A percentile compares a stretch with the other conserved stretches of the same genome.
phyloP scores from a whole-genome alignment of 2,888 invertebrate genomes.

The Tachina grossa region DNA sequence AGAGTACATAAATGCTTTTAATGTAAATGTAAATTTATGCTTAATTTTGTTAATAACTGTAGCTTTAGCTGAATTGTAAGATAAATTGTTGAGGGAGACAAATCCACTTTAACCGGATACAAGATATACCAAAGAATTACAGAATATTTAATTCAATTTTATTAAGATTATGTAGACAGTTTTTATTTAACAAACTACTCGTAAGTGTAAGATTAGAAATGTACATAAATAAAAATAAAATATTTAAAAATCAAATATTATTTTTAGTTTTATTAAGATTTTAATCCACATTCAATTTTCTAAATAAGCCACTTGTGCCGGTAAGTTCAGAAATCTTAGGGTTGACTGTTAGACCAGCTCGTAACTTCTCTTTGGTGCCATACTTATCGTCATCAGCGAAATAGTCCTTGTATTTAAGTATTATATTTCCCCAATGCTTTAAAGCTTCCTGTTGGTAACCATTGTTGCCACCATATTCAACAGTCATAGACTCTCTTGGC shows the following conservation, averaged over 20 bases:
- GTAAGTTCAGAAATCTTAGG: slow-evolving; percentile 74
- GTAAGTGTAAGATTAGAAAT: slow-evolving; percentile 42
- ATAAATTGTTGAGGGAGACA: slow-evolving; percentile 34
- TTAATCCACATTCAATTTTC: slow-evolving; percentile 77
- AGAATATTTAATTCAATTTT: slow-evolving; percentile 10
- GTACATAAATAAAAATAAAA: slow-evolving; percentile 36
- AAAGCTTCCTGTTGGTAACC: slow-evolving; percentile 77
- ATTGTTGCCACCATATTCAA: slow-evolving; percentile 78
- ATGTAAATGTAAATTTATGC: slow-evolving; percentile 2
- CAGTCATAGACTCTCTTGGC: slow-evolving; percentile 76
- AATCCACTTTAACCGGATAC: slow-evolving; percentile 74
- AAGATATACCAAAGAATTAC: slow-evolving; percentile 74
- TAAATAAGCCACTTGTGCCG: slow-evolving; percentile 77
- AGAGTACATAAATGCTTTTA: background rate
- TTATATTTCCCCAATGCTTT: slow-evolving; percentile 74
- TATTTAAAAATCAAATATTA: slow-evolving; percentile 18
- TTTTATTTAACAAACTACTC: slow-evolving; percentile 31
- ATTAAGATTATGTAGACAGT: slow-evolving; percentile 15
- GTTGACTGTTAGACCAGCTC: slow-evolving; percentile 72
- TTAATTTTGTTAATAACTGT: slow-evolving; percentile 64
- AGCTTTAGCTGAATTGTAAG: slow-evolving; percentile 19
- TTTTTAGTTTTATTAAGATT: background rate
- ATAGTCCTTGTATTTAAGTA: slow-evolving; percentile 74
- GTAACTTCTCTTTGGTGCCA: slow-evolving; percentile 77
- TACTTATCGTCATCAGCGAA: slow-evolving; percentile 75